phyloP scores from a whole-genome alignment of 2,797 vertebrate species.

The Taenioides sp. region DNA sequence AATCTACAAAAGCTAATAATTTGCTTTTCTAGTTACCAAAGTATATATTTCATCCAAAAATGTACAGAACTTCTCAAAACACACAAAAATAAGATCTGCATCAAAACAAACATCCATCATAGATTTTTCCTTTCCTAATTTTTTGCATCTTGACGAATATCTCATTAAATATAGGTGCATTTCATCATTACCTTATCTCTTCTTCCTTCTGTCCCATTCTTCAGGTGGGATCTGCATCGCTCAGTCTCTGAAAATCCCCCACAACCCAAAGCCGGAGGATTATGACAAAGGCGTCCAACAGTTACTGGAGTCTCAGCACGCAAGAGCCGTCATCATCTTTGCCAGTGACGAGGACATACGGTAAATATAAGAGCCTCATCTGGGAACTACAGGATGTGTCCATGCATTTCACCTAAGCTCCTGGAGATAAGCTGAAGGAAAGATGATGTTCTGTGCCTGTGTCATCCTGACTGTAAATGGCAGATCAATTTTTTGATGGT shows the following conservation, averaged over 20 bases:
- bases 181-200: constrained; percentile 49
- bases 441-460: constrained; percentile 18
- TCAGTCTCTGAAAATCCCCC: constrained; percentile 92
- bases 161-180: neutral
- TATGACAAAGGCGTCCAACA: constrained; percentile 90
- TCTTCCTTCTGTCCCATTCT: constrained; percentile 48
- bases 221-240: constrained; percentile 93
- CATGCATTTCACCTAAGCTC: constrained; percentile 62
- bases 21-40: too few relatives aligned
- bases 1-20: too few relatives aligned
- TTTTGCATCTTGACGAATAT: neutral
- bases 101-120: too few relatives aligned
- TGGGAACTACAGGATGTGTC: constrained; percentile 44
- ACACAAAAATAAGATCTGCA: neutral
- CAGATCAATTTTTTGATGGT: neutral
- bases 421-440: constrained; percentile 52
- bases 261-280: constrained; percentile 86
- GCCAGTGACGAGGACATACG: constrained; percentile 94
- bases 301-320: constrained; percentile 87
- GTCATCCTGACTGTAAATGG: neutral
- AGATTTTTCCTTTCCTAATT: neutral
- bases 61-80: neutral
- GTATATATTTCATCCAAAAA: neutral
- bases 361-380: constrained; percentile 68
- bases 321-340: constrained; percentile 89